Percentiles rank a stretch among this genome's conserved stretches.
Conservation (phyloP, 1,140 invertebrate genomes). For the Arion vulgaris region DNA sequence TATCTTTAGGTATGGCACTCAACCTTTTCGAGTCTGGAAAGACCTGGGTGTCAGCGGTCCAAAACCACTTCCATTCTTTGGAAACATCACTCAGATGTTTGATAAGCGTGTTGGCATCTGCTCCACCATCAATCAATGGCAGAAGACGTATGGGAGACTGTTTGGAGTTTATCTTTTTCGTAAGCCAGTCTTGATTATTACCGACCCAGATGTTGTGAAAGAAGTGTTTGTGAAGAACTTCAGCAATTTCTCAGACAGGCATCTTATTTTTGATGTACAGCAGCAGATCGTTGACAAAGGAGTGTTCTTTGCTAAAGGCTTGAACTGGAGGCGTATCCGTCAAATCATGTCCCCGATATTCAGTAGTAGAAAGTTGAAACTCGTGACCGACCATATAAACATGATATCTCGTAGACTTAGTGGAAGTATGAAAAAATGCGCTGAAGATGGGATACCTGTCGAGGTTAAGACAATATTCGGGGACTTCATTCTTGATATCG, state of each 20-base stretch:
- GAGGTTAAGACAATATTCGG: constrained; percentile 47
- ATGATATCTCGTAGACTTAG: neutral
- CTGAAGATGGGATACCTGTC: neutral
- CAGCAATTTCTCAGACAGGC: constrained; percentile 22
- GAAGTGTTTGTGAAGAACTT: constrained; percentile 37
- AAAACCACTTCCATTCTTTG: constrained; percentile 13
- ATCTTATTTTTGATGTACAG: neutral
- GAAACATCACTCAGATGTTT: constrained; percentile 27
- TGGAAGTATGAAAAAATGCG: neutral
- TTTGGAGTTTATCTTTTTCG: constrained; percentile 31
- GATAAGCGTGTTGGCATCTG: neutral
- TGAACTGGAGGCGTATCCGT: constrained; percentile 75
- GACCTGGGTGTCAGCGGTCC: constrained; percentile 19
- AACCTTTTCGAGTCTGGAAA: neutral
- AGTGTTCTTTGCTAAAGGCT: constrained; percentile 27
- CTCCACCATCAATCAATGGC: neutral
- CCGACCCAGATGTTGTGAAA: constrained; percentile 23
- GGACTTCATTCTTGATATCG: constrained; percentile 77
- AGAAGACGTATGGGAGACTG: constrained; percentile 7
- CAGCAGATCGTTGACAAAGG: neutral
- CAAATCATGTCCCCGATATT: constrained; percentile 76
- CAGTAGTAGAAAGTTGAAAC: constrained; percentile 75
- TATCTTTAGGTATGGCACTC: constrained; percentile 27
- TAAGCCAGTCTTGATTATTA: constrained; percentile 19
- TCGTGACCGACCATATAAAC: constrained; percentile 60